Evolutionary conservation across 2,113 vertebrate species (phyloP), one percentile per base, ranked within the genome.

Genomic region (Camelus dromedarius): DNA sequence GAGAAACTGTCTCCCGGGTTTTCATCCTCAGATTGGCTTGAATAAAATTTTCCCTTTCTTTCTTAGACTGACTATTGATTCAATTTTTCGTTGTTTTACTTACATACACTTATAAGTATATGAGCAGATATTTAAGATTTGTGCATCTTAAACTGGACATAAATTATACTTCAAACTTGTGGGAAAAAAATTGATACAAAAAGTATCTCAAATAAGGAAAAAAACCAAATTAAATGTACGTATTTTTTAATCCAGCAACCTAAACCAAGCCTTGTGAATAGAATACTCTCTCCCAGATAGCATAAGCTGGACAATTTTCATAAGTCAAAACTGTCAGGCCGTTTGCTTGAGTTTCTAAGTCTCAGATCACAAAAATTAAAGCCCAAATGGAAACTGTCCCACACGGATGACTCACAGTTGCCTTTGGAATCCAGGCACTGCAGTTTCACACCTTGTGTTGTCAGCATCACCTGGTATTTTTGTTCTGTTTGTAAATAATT

Each of bases 401-500:
- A 30, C 52, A 89, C 60, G 80, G 62, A n/a, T 52, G 46, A 80
- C 75, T 76, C 52, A 42, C 14, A 42, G 19, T 6, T 42, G n/a
- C 38, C 19, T 19, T 60, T 52, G 54, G 60, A 83, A 60, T 84
- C 77, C 56, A n/a, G 52, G 32, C 18, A 20, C 4, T 56, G 1
- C 38, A 82, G 16, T 70, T 24, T 70, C n/a, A n/a, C 15, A 75
- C 14, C 16, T 84, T 35, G 35, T 38, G 42, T 10, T 42, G 5
- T 30, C 46, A 11, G 42, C 8, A 72, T 60, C 16, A 42, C 48
- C 38, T 87, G 22, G 24, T 48, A 35, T 38, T 80, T 91, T 70
- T 79, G 4, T 86, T 50, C 81, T 86, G 62, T 66, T 62, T 58
- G 6, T n/a, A 84, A 95, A 94, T 86, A 79, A 91, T 85, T 91